A percentile compares a stretch with the other conserved stretches of the same genome.
Conservation (phyloP, 30 jellyfish, hydroid and myxozoan genomes). For the Euphysa ruthae region DNA sequence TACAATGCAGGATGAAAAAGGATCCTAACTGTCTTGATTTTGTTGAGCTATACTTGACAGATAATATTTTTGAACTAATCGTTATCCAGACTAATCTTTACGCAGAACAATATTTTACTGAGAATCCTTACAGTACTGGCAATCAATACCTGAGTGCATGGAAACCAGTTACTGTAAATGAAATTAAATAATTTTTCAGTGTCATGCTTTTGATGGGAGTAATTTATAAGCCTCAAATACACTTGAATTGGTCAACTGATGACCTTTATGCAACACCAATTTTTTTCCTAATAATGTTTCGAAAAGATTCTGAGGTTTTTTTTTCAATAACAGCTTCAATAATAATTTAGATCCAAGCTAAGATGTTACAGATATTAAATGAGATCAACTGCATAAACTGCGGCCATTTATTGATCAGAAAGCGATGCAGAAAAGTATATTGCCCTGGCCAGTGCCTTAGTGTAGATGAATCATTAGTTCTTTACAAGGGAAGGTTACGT, state of each 20-base stretch:
- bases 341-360: no score
- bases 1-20: not conserved
- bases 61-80: not conserved
- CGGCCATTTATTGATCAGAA: no score
- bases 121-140: not conserved
- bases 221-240: not conserved
- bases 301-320: no score
- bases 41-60: slow-evolving; percentile 11
- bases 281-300: not conserved
- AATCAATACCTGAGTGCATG: slow-evolving; percentile 4
- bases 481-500: no score
- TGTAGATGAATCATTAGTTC: no score
- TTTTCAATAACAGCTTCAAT: no score
- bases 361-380: no score
- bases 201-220: slow-evolving; percentile 12
- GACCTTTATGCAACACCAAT: slow-evolving; percentile 1
- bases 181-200: not conserved
- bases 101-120: slow-evolving; percentile 1
- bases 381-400: no score
- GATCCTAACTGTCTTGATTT: not conserved
- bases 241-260: slow-evolving; percentile 21
- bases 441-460: no score
- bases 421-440: no score
- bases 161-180: slow-evolving; percentile 17
- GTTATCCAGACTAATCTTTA: slow-evolving; percentile 10